Evolutionary conservation across 2,113 vertebrate species (phyloP), one percentile per base, ranked within the genome.

Genomic region (Scartelaos histophorus): DNA sequence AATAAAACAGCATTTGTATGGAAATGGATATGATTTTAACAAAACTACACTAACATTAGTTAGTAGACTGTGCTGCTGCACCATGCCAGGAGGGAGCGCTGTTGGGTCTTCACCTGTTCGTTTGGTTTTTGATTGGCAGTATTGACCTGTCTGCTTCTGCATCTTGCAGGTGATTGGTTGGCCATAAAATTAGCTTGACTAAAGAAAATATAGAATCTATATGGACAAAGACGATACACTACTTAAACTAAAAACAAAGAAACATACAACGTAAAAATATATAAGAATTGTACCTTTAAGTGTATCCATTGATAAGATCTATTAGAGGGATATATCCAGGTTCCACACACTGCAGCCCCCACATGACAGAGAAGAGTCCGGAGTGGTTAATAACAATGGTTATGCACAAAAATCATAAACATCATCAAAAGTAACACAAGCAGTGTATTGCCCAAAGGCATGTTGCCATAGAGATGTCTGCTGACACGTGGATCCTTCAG

Each of bases 291-390:
- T 92, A 92, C 91, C 91, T 92, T 92, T 83, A 86, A 83, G 86
- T 89, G 89, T 87, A 89, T 82, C 89, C 91, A 86, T 74, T 92
- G 89, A 88, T 87, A 84, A 87, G 88, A 91, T 54, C 73, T 90
- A 92, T 87, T 90, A 92, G 89, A 92, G 86, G 91, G 91, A 90
- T 89, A 92, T 91, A 35, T 92, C 91, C 91, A 92, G 91, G 91
- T 91, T 92, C 91, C 91, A 92, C 78, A 92, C 91, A 92, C 91
- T 92, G 91, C 88, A 87, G 87, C 85, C 85, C 82, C 85, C 86
- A 90, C 83, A 84, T 83, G 84, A 88, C 88, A 89, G 80, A 88
- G 80, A 83, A 80, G 85, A 88, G 86, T 89, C 90, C 89, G 70
- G 15, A 83, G 80, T 69, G 70, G 82, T 87, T 87, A 90, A 85